These are phyloP conservation scores for Chauna torquata DNA, from an alignment of 2,113 vertebrate species.

Conservation along the genomic window DNA sequence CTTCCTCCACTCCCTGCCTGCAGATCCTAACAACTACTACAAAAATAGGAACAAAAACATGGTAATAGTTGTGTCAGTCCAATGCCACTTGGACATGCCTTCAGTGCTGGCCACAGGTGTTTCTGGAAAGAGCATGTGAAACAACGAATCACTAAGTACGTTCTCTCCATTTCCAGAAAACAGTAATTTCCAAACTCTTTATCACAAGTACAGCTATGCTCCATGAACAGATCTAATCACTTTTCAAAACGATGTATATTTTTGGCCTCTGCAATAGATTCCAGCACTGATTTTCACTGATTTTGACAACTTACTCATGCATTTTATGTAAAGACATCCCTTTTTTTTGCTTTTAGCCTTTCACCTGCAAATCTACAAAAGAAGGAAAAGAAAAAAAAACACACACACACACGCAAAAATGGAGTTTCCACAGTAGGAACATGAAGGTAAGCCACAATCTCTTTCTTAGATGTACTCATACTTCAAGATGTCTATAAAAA, in stretches of 20 bases:
- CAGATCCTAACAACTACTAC: neutral
- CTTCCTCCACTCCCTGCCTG: neutral
- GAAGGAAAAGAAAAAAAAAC: neutral
- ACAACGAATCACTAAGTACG: neutral
- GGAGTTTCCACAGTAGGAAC: neutral
- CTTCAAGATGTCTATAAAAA: neutral
- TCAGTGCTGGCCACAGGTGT: neutral
- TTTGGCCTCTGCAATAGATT: neutral
- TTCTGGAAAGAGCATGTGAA: neutral
- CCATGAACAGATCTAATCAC: neutral
- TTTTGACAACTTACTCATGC: neutral
- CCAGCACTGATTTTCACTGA: neutral
- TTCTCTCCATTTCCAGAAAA: neutral
- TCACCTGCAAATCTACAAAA: neutral
- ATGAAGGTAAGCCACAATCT: neutral
- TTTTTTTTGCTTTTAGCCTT: neutral
- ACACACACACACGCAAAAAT: neutral
- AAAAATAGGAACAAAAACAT: neutral
- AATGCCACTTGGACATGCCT: neutral
- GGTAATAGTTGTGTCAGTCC: fast-evolving
- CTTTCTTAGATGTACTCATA: neutral
- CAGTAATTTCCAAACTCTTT: neutral
- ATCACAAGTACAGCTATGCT: neutral
- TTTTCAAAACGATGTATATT: neutral
- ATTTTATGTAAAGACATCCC: neutral